Conservation (phyloP, 2,888 invertebrate genomes). For the Papilio demoleus region DNA sequence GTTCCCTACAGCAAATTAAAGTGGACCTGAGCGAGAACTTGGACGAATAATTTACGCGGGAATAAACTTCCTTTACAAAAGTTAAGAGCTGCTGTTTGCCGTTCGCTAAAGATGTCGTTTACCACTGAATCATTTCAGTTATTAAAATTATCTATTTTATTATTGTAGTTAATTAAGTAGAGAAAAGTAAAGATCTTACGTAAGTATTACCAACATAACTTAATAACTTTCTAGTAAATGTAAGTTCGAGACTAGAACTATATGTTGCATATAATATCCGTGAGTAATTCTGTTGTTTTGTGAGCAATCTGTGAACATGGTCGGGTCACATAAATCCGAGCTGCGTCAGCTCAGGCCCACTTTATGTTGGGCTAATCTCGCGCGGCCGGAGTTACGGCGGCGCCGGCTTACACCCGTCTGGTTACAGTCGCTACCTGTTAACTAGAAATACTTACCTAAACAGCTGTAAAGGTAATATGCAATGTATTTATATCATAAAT, state of each 20-base stretch:
- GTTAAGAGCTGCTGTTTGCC: background rate
- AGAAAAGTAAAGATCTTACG: too few relatives aligned
- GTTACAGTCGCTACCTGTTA: background rate
- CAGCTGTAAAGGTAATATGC: background rate
- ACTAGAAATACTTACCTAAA: background rate
- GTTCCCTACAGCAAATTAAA: constrained; percentile 15
- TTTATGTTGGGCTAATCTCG: constrained; percentile 2
- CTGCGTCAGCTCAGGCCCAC: background rate
- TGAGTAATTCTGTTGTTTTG: background rate
- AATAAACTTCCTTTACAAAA: constrained; percentile 1
- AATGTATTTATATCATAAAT: background rate
- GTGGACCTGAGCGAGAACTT: constrained; percentile 2
- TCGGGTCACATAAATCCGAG: constrained; percentile 9
- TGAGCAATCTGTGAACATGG: background rate
- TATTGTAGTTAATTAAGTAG: too few relatives aligned
- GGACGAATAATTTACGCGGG: constrained; percentile 6
- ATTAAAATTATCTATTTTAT: background rate
- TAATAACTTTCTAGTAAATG: too few relatives aligned
- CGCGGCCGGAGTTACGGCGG: background rate
- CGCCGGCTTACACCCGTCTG: background rate
- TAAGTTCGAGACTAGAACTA: too few relatives aligned
- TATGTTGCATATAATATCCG: background rate
- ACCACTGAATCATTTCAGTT: background rate
- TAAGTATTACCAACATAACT: too few relatives aligned
- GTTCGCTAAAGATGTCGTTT: background rate